Evolutionary conservation across 2,113 vertebrate species (phyloP).

Genomic region (Hemicordylus capensis): DNA sequence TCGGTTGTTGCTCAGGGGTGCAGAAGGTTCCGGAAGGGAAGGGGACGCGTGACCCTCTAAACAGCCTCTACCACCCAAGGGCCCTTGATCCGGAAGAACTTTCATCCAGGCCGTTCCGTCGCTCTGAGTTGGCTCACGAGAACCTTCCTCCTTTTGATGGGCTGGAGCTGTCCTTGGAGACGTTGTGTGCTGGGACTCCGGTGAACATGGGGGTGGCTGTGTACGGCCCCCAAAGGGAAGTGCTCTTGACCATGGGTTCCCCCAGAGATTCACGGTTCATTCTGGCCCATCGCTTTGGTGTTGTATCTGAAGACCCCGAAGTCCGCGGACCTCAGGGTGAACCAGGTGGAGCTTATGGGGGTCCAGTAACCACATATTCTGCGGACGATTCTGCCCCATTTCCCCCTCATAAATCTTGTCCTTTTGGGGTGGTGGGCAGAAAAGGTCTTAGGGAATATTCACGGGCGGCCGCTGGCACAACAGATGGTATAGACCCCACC

Average conservation of each 20-base stretch:
- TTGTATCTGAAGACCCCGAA: neutral
- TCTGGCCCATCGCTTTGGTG: slow-evolving; percentile 11
- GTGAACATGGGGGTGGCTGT: slow-evolving; percentile 22
- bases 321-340: neutral
- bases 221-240: slow-evolving; percentile 11
- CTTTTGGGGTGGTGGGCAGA: neutral
- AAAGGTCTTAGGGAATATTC: neutral
- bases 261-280: slow-evolving; percentile 16
- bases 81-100: neutral
- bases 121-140: neutral
- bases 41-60: neutral
- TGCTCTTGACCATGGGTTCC: neutral
- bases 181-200: neutral
- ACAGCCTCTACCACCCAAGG: neutral
- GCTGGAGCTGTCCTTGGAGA: slow-evolving; percentile 50
- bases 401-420: neutral
- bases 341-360: neutral
- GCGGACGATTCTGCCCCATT: neutral
- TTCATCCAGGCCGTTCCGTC: accelerated
- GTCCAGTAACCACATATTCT: accelerated
- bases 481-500: neutral
- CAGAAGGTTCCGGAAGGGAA: neutral
- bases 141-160: neutral
- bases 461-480: accelerated
- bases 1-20: neutral